Evolutionary conservation across 2,888 invertebrate species (phyloP).

Genomic region (Acanthosepion lycidas): DNA sequence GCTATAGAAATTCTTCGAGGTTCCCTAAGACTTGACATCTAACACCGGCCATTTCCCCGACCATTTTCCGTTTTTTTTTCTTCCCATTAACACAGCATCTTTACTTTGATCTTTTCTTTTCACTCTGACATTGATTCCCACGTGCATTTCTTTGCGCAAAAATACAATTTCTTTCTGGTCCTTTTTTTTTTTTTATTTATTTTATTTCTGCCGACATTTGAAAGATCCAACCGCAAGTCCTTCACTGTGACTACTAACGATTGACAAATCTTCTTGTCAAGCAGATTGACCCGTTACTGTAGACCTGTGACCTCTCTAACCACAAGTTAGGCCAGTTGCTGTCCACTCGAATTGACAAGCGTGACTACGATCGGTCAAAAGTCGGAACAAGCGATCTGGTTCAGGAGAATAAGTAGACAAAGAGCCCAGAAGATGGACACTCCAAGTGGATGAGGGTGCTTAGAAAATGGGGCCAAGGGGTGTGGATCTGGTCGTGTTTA

Average conservation of each 20-base stretch:
- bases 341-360: conserved; percentile 11
- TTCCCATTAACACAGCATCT: not conserved
- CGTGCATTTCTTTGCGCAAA: not conserved
- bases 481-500: not conserved
- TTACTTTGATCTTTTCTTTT: not conserved
- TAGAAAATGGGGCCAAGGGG: not conserved
- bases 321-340: not conserved
- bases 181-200: too few species aligned
- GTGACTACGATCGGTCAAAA: not conserved
- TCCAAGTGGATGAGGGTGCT: not conserved
- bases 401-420: not conserved
- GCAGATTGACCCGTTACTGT: not conserved
- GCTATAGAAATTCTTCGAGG: not conserved
- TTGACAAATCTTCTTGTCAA: not conserved
- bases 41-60: not conserved
- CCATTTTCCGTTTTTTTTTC: not conserved
- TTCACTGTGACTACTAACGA: not conserved
- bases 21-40: not conserved
- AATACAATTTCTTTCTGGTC: not conserved
- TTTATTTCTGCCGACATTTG: not conserved
- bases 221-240: not conserved
- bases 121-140: not conserved
- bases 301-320: not conserved
- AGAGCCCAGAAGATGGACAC: not conserved
- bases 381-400: conserved; percentile 9